A percentile compares a stretch with the other conserved stretches of the same genome.
These are phyloP conservation scores for Cathartes aura DNA, from an alignment of 2,113 vertebrate species.

Conservation along the genomic window DNA sequence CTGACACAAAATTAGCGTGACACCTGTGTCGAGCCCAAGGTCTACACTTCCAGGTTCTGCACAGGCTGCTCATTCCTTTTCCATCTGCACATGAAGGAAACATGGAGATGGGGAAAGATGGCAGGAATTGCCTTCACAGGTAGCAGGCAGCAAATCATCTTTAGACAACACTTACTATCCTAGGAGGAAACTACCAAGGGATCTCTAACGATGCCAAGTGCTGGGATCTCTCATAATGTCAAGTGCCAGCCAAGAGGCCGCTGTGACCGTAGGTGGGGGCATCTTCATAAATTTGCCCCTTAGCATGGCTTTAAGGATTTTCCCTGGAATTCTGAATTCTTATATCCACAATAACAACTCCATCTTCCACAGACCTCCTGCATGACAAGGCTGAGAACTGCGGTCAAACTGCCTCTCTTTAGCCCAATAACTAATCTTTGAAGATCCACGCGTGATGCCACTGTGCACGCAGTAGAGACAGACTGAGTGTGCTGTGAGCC, in stretches of 20 bases:
- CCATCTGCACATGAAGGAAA: not conserved
- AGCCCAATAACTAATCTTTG: not conserved
- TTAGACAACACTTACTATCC: not conserved
- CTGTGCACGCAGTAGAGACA: not conserved
- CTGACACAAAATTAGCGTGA: not conserved
- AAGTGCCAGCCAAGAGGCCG: not conserved
- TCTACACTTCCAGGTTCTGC: not conserved
- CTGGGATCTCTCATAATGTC: not conserved
- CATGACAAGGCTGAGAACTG: not conserved
- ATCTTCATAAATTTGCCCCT: not conserved
- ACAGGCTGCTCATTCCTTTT: not conserved
- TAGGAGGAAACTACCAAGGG: not conserved
- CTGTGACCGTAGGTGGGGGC: not conserved
- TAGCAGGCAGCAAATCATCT: not conserved
- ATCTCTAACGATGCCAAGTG: not conserved
- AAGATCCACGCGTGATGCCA: fast-evolving
- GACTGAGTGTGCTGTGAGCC: not conserved
- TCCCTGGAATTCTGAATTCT: not conserved
- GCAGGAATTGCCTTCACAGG: not conserved
- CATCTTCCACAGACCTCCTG: not conserved
- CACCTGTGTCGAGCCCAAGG: not conserved
- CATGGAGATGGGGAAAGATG: not conserved
- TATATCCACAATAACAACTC: not conserved
- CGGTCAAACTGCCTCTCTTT: not conserved
- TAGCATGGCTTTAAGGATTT: not conserved